A percentile compares a stretch with the other conserved stretches of the same genome.
These are phyloP conservation scores for Cataglyphis livida DNA, from an alignment of 2,888 invertebrate genomes.

Conservation along the genomic window DNA sequence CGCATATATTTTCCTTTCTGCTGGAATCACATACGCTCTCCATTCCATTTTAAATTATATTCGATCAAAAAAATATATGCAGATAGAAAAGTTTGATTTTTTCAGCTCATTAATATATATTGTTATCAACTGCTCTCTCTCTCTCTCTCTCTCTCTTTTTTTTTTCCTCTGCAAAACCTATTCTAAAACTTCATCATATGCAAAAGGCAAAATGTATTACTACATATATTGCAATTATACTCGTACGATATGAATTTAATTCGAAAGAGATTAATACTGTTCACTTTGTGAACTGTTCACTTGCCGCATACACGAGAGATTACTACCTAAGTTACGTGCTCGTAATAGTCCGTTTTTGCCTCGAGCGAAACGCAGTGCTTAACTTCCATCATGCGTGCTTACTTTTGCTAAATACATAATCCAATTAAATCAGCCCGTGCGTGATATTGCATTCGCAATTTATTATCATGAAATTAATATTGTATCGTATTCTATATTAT, in stretches of 20 bases:
- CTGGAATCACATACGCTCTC: neutral
- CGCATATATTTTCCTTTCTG: neutral
- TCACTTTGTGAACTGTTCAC: neutral
- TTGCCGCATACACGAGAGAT: neutral
- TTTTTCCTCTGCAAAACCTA: neutral
- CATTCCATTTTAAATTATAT: neutral
- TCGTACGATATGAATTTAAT: neutral
- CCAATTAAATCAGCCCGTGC: constrained; percentile 39
- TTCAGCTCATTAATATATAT: neutral
- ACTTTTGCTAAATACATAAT: constrained; percentile 54
- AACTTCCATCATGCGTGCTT: constrained; percentile 29
- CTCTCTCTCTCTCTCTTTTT: neutral
- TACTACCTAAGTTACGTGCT: constrained; percentile 36
- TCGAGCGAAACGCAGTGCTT: constrained; percentile 15
- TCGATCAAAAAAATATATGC: neutral
- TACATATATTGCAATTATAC: neutral
- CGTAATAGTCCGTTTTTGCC: constrained; percentile 16
- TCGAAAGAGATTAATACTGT: constrained; percentile 20
- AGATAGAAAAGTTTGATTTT: neutral
- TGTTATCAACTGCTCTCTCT: neutral
- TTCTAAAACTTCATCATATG: neutral
- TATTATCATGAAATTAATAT: constrained; percentile 50
- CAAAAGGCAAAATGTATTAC: neutral
- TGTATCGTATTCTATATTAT: constrained; percentile 49
- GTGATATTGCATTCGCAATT: constrained; percentile 44